These are phyloP conservation scores for Cheilosia vulpina DNA, from an alignment of 2,888 invertebrate species.

Conservation along the genomic window DNA sequence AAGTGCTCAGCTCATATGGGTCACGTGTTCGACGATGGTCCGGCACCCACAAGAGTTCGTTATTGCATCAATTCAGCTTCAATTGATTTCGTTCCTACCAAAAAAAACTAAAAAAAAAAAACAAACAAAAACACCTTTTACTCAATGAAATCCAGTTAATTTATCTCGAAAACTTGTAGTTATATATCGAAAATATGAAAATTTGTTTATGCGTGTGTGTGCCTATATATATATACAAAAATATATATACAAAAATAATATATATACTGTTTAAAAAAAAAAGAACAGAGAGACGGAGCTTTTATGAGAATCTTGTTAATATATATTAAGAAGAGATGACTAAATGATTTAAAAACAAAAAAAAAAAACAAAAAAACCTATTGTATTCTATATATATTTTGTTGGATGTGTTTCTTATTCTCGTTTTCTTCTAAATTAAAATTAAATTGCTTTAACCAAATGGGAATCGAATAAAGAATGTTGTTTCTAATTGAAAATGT, in stretches of 20 bases:
- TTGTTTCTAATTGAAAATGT: slow-evolving; percentile 72
- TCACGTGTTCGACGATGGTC: slow-evolving; percentile 98
- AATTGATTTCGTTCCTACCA: slow-evolving; percentile 81
- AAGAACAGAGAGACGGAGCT: slow-evolving; percentile 45
- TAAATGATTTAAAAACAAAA: slow-evolving; percentile 7
- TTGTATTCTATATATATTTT: slow-evolving; percentile 66
- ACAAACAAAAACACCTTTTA: slow-evolving; percentile 53
- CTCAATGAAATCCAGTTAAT: slow-evolving; percentile 15
- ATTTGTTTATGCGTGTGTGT: slow-evolving; percentile 74
- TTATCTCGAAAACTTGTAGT: slow-evolving; percentile 65
- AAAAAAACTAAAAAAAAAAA: slow-evolving; percentile 69
- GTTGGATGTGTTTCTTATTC: slow-evolving; percentile 68
- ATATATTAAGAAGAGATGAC: slow-evolving; percentile 48
- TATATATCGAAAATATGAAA: slow-evolving; percentile 70
- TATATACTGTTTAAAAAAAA: slow-evolving; percentile 33
- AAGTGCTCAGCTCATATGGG: slow-evolving; percentile 97
- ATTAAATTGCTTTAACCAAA: slow-evolving; percentile 47
- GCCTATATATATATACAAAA: slow-evolving; percentile 62
- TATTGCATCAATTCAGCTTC: slow-evolving; percentile 98
- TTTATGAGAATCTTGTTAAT: slow-evolving; percentile 60
- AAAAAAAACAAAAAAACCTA: slow-evolving; percentile 17
- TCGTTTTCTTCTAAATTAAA: slow-evolving; percentile 67
- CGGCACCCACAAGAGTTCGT: slow-evolving; percentile 94
- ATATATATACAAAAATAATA: slow-evolving; percentile 27
- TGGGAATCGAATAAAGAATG: slow-evolving; percentile 71